Conservation (phyloP, 2,888 invertebrate species). For the Imbricaverruca yamaguchii region DNA sequence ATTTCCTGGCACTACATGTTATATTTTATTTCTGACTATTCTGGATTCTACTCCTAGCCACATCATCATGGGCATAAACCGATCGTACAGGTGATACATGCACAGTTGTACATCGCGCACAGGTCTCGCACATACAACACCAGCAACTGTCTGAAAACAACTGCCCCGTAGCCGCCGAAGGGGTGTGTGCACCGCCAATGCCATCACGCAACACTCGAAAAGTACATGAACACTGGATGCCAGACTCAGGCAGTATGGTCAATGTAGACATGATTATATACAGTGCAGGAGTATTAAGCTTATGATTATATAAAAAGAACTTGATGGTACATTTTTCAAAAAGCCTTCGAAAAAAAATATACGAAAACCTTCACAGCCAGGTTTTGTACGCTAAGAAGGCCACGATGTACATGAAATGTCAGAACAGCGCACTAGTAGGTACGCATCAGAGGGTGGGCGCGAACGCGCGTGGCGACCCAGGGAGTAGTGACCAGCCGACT, state of each 20-base stretch:
- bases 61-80: too few species aligned
- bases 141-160: not conserved
- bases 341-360: constrained; percentile 4
- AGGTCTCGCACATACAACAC: not conserved
- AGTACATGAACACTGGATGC: not conserved
- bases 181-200: not conserved
- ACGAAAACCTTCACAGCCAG: constrained; percentile 22
- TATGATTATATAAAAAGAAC: not conserved
- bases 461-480: too few species aligned
- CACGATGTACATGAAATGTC: not conserved
- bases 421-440: not conserved
- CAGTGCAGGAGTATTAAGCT: constrained; percentile 11
- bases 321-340: constrained; percentile 7
- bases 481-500: not conserved
- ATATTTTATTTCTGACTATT: too few species aligned
- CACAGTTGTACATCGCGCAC: too few species aligned
- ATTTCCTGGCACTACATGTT: too few species aligned
- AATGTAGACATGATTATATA: constrained; percentile 15
- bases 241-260: not conserved
- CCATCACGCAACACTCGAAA: not conserved
- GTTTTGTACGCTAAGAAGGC: constrained; percentile 21
- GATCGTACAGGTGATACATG: too few species aligned
- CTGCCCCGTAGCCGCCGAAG: not conserved
- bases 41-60: too few species aligned
- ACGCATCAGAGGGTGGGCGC: too few species aligned